phyloP scores from a whole-genome alignment of 2,113 vertebrate genomes.

The Chroicocephalus ridibundus region DNA sequence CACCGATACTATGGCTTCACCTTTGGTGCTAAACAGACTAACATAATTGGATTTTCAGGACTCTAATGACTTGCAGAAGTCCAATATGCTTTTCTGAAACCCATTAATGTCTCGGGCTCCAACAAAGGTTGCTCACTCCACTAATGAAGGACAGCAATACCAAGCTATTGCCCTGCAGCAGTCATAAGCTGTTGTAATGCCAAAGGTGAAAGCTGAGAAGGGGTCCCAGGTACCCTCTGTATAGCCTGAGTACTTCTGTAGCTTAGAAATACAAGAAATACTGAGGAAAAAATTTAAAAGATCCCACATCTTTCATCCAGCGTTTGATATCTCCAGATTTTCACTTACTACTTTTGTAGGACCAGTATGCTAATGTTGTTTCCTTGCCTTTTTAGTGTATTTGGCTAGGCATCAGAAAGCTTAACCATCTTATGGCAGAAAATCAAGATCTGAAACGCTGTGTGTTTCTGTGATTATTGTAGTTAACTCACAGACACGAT shows the following conservation, averaged over 20 bases:
- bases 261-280: neutral
- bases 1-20: neutral
- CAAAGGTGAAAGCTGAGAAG: neutral
- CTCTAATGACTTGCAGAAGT: neutral
- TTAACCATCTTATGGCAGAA: neutral
- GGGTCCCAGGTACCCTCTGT: neutral
- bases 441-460: neutral
- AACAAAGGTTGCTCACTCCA: neutral
- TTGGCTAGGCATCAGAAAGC: neutral
- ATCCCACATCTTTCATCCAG: neutral
- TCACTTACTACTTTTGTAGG: neutral
- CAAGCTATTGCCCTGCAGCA: neutral
- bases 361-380: neutral
- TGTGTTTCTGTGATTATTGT: neutral
- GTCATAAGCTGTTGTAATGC: neutral
- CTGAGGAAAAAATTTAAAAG: neutral
- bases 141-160: neutral
- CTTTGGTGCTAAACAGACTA: neutral
- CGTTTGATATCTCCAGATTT: neutral
- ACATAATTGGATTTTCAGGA: neutral
- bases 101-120: neutral
- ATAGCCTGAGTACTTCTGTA: neutral
- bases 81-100: neutral
- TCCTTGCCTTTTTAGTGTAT: neutral
- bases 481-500: neutral